phyloP scores from a whole-genome alignment of 2,113 vertebrate genomes.

The Tringa solitaria region DNA sequence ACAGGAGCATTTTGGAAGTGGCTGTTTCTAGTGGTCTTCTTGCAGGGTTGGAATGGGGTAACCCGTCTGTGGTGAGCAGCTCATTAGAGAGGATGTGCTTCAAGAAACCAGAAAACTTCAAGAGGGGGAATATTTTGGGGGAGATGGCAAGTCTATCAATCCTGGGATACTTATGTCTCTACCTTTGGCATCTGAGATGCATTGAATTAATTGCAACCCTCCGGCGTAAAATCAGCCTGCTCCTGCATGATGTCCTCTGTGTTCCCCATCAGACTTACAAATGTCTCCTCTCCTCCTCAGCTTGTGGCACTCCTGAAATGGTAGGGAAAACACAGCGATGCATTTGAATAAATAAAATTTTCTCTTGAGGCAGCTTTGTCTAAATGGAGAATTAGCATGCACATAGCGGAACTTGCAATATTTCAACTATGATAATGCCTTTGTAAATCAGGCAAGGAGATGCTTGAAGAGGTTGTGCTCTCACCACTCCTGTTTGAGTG shows the following conservation, averaged over 20 bases:
- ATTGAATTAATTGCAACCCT: neutral
- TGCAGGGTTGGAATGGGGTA: neutral
- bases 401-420: neutral
- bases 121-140: neutral
- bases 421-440: neutral
- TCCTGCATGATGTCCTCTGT: neutral
- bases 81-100: neutral
- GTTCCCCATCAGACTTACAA: neutral
- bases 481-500: neutral
- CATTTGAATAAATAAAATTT: neutral
- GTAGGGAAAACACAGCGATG: neutral
- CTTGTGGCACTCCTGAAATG: neutral
- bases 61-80: neutral
- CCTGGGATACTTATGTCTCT: neutral
- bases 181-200: neutral
- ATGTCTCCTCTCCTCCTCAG: neutral
- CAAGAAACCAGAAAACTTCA: neutral
- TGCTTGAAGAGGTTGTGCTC: neutral
- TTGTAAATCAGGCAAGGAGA: neutral
- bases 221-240: neutral
- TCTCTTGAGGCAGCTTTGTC: neutral
- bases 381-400: neutral
- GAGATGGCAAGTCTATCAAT: neutral
- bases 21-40: neutral
- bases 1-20: neutral